These are phyloP conservation scores for Bucco capensis DNA, from an alignment of 2,113 vertebrate genomes.

Conservation along the genomic window DNA sequence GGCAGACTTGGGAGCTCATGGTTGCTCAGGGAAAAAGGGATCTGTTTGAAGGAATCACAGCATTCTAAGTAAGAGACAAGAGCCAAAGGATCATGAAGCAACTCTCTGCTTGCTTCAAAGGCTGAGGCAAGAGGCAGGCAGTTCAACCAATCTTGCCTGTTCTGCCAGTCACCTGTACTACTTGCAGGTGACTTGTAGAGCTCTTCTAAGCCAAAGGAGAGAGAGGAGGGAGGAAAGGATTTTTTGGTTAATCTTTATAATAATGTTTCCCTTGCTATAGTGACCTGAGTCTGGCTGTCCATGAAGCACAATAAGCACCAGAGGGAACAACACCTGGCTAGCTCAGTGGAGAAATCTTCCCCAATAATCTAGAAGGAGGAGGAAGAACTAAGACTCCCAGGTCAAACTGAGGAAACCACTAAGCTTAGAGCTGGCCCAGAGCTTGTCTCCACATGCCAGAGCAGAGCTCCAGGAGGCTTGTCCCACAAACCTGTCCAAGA, in stretches of 20 bases:
- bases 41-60: neutral
- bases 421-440: neutral
- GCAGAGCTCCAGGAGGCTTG: neutral
- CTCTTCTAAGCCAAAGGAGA: neutral
- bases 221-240: neutral
- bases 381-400: neutral
- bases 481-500: neutral
- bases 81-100: neutral
- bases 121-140: neutral
- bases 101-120: neutral
- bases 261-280: neutral
- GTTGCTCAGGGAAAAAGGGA: neutral
- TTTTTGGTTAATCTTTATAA: neutral
- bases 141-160: neutral
- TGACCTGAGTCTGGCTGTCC: neutral
- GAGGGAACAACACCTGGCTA: neutral
- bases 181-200: neutral
- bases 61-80: neutral
- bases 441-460: neutral
- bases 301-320: neutral
- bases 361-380: neutral
- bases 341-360: neutral
- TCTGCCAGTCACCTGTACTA: neutral
- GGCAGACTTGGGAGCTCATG: neutral
- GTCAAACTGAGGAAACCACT: neutral